phyloP scores from a whole-genome alignment of 64 coral and sea anemone species.

The Dendrophyllia cribrosa region DNA sequence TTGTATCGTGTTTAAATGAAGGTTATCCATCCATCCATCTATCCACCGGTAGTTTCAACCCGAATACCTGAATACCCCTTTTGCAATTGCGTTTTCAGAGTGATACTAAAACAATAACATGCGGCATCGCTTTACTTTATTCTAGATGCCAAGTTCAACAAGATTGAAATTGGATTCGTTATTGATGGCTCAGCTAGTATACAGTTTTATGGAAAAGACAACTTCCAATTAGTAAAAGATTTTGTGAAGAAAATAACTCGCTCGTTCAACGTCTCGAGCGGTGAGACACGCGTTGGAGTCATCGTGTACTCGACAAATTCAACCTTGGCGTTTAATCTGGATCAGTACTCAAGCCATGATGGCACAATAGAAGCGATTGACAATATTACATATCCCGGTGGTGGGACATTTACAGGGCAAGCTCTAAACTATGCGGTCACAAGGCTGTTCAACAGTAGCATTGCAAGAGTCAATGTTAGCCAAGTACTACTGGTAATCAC shows the following conservation, averaged over 20 bases:
- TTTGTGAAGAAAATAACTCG: slow-evolving; percentile 62
- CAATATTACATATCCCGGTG: slow-evolving; percentile 56
- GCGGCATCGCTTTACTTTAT: background rate
- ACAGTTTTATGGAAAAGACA: slow-evolving; percentile 38
- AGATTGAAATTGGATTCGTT: slow-evolving; percentile 73
- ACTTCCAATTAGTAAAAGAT: slow-evolving; percentile 64
- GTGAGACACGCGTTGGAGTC: slow-evolving; percentile 63
- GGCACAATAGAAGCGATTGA: slow-evolving; percentile 41
- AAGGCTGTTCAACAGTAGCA: slow-evolving; percentile 28
- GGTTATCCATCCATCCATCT: too few relatives aligned
- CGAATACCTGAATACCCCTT: too few relatives aligned
- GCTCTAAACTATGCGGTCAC: slow-evolving; percentile 24
- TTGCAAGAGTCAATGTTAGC: slow-evolving; percentile 38
- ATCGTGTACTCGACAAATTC: slow-evolving; percentile 64
- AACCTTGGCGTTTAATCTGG: slow-evolving; percentile 30
- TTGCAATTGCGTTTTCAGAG: too few relatives aligned
- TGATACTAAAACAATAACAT: too few relatives aligned
- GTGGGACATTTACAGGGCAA: slow-evolving; percentile 65
- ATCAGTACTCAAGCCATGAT: slow-evolving; percentile 33
- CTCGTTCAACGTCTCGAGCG: slow-evolving; percentile 61
- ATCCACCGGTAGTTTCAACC: too few relatives aligned
- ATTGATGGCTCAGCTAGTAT: slow-evolving; percentile 87
- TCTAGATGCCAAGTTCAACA: slow-evolving; percentile 66
- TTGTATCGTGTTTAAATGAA: too few relatives aligned
- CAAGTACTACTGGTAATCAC: slow-evolving; percentile 67